Evolutionary conservation across 2,113 vertebrate species (phyloP), one percentile per base, ranked within the genome.

Genomic region (Cairina moschata): DNA sequence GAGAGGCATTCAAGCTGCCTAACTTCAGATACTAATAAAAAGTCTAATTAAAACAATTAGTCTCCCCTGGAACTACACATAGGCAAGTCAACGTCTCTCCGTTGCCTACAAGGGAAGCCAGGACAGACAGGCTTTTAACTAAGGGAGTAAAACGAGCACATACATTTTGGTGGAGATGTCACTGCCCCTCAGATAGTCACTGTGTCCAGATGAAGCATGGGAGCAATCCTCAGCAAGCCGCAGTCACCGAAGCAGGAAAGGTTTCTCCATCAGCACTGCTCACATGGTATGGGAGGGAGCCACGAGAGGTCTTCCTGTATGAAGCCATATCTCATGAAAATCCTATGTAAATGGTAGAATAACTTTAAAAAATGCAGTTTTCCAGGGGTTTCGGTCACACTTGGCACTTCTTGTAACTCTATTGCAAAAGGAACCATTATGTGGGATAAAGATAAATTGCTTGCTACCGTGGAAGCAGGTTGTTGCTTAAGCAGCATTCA

Each of bases 1-100:
- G 34, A 72, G 48, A 86, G 81, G 42, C 15, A 54, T 46, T 60
- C 69, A 89, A 78, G 69, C 56, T 91, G 58, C 58, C 38, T 87
- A 67, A 68, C 13, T 88, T 91, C 56, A 52, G 69, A 54, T 82
- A 76, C 58, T 89, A 93, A 73, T 86, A 84, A 92, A 75, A 91
- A 56, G 11, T 54, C 38, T 91, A 86, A 95, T 93, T 92, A 93
- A 93, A 94, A 56, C 89, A 78, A 78, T 81, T 86, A 84, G 52
- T 86, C 74, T 95, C 40, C 59, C 50, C n/a, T 83, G 28, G 68
- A 92, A 83, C 32, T 12, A 36, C 3, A 2, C 62, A 76, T 14
- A 54, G 62, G 58, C 60, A 83, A 78, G 73, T 40, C 60, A 44
- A 5, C 20, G 26, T 42, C 56, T 90, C 52, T 50, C 29, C 10